Evolutionary conservation across 2,113 vertebrate genomes (phyloP).

Genomic region (Malurus cyaneus): DNA sequence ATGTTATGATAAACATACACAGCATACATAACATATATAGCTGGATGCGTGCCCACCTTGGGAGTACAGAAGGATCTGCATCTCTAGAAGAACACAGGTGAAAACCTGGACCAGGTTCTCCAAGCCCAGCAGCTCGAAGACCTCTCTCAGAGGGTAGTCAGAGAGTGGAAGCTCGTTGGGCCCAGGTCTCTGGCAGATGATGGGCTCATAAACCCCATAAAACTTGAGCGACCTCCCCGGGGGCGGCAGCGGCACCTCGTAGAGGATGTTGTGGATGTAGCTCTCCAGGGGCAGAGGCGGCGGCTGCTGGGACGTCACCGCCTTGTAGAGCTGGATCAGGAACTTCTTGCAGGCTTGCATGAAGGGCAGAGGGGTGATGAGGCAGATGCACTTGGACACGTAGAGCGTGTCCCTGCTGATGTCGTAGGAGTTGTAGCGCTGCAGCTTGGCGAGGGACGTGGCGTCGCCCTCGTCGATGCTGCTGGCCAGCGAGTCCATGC

Average conservation of each 20-base stretch:
- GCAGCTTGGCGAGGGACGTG: slow-evolving; percentile 78
- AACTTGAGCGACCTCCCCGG: slow-evolving; percentile 93
- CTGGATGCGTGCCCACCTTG: slow-evolving; percentile 76
- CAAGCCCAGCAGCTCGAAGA: slow-evolving; percentile 87
- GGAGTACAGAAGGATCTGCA: slow-evolving; percentile 95
- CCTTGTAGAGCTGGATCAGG: slow-evolving; percentile 88
- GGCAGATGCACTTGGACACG: slow-evolving; percentile 93
- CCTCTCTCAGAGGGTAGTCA: slow-evolving; percentile 89
- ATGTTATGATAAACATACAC: no score
- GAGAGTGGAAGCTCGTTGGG: slow-evolving; percentile 88
- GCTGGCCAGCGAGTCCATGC: slow-evolving; percentile 93
- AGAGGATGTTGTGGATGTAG: slow-evolving; percentile 96
- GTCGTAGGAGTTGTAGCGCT: slow-evolving; percentile 84
- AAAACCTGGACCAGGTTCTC: slow-evolving; percentile 96
- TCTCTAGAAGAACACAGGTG: slow-evolving; percentile 94
- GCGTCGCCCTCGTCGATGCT: slow-evolving; percentile 85
- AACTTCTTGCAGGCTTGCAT: slow-evolving; percentile 94
- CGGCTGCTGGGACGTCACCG: slow-evolving; percentile 84
- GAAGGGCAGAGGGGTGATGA: slow-evolving; percentile 93
- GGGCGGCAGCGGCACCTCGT: slow-evolving; percentile 92
- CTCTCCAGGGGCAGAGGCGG: slow-evolving; percentile 94
- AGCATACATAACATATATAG: background rate
- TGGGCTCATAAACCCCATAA: slow-evolving; percentile 91
- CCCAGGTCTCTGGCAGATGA: slow-evolving; percentile 92
- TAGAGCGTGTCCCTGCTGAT: slow-evolving; percentile 90